Percentiles rank a stretch among this genome's conserved stretches.
Evolutionary conservation across 2,888 invertebrate genomes (phyloP).

Genomic region (Leucania comma): DNA sequence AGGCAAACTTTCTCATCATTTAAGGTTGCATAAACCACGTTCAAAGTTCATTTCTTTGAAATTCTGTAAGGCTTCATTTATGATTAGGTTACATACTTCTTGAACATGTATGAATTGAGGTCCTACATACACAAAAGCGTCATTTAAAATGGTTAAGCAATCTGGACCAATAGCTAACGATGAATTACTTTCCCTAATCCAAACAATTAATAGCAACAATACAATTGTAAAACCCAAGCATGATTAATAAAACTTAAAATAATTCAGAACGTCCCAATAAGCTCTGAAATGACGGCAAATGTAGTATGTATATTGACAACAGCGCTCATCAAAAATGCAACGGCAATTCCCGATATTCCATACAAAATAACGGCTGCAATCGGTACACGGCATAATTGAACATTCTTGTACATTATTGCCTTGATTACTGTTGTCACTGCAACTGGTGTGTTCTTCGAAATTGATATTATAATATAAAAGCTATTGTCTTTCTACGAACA

Average conservation of each 20-base stretch:
- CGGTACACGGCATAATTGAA: slow-evolving; percentile 23
- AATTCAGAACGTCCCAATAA: slow-evolving; percentile 20
- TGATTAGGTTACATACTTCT: neutral
- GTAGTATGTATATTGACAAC: slow-evolving; percentile 6
- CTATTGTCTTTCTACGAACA: slow-evolving; percentile 45
- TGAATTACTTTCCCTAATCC: slow-evolving; percentile 8
- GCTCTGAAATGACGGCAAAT: neutral
- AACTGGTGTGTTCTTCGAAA: slow-evolving; percentile 32
- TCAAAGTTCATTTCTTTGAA: slow-evolving; percentile 11
- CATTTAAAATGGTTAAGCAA: neutral
- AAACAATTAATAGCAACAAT: slow-evolving; percentile 1
- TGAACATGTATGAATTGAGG: neutral
- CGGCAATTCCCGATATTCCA: slow-evolving; percentile 23
- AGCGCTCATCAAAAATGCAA: slow-evolving; percentile 33
- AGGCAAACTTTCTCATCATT: slow-evolving; percentile 20
- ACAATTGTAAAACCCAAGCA: neutral
- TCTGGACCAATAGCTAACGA: neutral
- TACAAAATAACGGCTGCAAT: slow-evolving; percentile 20
- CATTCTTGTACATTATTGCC: slow-evolving; percentile 29
- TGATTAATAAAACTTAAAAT: slow-evolving; percentile 2
- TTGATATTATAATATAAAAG: slow-evolving; percentile 20
- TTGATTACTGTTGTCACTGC: slow-evolving; percentile 31
- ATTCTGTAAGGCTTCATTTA: neutral
- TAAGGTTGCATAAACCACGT: slow-evolving; percentile 11
- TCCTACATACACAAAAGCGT: neutral